Conservation (phyloP, 1,140 invertebrate species). For the Drosophila baimaii region DNA sequence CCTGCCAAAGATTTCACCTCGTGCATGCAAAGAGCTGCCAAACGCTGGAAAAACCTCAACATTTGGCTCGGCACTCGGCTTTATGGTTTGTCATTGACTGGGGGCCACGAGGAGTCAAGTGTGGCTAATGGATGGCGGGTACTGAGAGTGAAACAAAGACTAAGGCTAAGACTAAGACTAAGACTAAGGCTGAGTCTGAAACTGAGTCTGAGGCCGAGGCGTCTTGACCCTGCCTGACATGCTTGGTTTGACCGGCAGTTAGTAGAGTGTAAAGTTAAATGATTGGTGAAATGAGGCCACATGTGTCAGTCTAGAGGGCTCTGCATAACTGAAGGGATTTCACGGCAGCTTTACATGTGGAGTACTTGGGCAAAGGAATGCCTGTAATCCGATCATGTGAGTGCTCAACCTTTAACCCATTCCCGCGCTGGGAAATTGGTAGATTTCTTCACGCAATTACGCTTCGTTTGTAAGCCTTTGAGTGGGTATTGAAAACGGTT, state of each 20-base stretch:
- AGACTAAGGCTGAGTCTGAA: neutral
- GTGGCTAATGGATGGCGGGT: constrained; percentile 42
- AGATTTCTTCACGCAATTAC: no score
- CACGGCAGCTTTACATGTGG: constrained; percentile 5
- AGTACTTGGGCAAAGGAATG: constrained; percentile 16
- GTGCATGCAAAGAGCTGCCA: constrained; percentile 28
- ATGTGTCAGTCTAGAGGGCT: constrained; percentile 40
- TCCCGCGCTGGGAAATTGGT: neutral
- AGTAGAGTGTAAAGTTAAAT: constrained; percentile 82
- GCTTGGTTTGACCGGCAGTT: constrained; percentile 62
- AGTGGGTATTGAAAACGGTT: neutral
- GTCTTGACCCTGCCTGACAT: constrained; percentile 75
- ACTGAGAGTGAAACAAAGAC: neutral
- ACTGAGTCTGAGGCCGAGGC: neutral
- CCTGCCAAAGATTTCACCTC: constrained; percentile 55
- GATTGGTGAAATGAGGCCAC: constrained; percentile 76
- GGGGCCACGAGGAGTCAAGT: constrained; percentile 43
- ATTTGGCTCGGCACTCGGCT: constrained; percentile 14
- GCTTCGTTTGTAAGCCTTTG: neutral
- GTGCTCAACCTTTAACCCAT: constrained; percentile 13
- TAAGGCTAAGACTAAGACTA: neutral
- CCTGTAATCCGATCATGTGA: constrained; percentile 29
- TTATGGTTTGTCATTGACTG: constrained; percentile 53
- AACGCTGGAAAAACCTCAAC: constrained; percentile 48
- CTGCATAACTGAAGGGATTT: constrained; percentile 46